phyloP scores from a whole-genome alignment of 1,140 invertebrate genomes.

The Marisa cornuarietis region DNA sequence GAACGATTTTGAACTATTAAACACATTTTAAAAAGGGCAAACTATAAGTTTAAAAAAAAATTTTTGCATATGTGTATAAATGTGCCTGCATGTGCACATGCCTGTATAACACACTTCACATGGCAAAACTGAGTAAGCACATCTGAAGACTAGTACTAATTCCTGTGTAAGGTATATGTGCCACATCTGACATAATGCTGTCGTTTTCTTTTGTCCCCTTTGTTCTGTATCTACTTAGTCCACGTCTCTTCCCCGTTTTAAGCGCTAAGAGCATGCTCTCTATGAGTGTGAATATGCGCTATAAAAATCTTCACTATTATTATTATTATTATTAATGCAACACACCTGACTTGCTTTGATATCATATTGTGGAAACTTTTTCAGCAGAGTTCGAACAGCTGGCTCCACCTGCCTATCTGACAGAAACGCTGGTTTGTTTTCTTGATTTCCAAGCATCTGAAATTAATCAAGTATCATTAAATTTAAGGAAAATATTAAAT shows the following conservation, averaged over 20 bases:
- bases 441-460: slow-evolving; percentile 94
- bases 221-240: too few relatives aligned
- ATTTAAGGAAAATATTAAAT: too few relatives aligned
- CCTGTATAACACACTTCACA: neutral
- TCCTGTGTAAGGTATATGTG: neutral
- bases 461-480: neutral
- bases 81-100: neutral
- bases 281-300: too few relatives aligned
- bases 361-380: slow-evolving; percentile 96
- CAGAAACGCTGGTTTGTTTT: slow-evolving; percentile 96
- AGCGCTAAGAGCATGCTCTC: too few relatives aligned
- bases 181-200: neutral
- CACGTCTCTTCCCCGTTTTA: too few relatives aligned
- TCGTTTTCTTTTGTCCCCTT: too few relatives aligned
- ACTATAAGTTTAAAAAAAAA: neutral
- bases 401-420: slow-evolving; percentile 91
- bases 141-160: neutral
- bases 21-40: neutral
- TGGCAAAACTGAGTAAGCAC: neutral
- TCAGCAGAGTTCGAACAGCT: slow-evolving; percentile 92
- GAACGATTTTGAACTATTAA: neutral
- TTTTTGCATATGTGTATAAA: neutral
- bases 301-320: too few relatives aligned
- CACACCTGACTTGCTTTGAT: slow-evolving; percentile 76
- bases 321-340: too few relatives aligned